A percentile compares a stretch with the other conserved stretches of the same genome.
phyloP scores from a whole-genome alignment of 2,797 vertebrate species.

The Cirrhinus mrigala region DNA sequence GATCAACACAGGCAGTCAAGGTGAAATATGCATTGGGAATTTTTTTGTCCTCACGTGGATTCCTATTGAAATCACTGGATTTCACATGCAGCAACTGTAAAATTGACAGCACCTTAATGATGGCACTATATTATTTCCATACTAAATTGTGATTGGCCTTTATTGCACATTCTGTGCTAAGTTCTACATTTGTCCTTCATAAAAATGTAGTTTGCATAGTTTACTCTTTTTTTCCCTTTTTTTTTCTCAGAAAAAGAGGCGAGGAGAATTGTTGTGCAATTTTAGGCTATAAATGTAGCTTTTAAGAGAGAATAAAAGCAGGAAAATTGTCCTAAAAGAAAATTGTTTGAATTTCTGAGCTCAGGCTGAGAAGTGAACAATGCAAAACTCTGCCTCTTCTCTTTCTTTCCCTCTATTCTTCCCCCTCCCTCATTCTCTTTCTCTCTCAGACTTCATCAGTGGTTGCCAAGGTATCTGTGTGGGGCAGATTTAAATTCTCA shows the following conservation, averaged over 20 bases:
- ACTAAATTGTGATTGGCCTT: not conserved
- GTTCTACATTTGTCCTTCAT: not conserved
- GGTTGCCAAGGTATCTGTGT: slow-evolving; percentile 63
- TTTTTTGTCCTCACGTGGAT: not conserved
- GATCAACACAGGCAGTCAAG: not conserved
- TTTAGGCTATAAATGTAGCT: not conserved
- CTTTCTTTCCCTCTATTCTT: slow-evolving; percentile 57
- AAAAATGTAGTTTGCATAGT: not conserved
- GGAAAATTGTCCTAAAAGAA: slow-evolving; percentile 19
- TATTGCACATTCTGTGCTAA: not conserved
- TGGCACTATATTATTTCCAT: not conserved
- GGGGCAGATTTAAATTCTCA: slow-evolving; percentile 65
- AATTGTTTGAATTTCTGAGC: not conserved
- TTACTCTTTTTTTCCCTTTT: not conserved
- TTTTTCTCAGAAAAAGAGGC: not conserved
- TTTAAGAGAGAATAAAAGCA: slow-evolving; percentile 9
- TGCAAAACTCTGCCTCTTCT: not conserved
- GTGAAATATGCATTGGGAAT: too few species aligned
- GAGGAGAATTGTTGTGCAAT: not conserved
- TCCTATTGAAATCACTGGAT: not conserved
- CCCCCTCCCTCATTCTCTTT: slow-evolving; percentile 63
- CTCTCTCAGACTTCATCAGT: slow-evolving; percentile 49
- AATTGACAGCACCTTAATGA: not conserved
- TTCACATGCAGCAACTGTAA: not conserved
- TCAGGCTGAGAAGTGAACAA: slow-evolving; percentile 32